Evolutionary conservation across 2,113 vertebrate species (phyloP), one percentile per base, ranked within the genome.

Genomic region (Toxotes jaculatrix): DNA sequence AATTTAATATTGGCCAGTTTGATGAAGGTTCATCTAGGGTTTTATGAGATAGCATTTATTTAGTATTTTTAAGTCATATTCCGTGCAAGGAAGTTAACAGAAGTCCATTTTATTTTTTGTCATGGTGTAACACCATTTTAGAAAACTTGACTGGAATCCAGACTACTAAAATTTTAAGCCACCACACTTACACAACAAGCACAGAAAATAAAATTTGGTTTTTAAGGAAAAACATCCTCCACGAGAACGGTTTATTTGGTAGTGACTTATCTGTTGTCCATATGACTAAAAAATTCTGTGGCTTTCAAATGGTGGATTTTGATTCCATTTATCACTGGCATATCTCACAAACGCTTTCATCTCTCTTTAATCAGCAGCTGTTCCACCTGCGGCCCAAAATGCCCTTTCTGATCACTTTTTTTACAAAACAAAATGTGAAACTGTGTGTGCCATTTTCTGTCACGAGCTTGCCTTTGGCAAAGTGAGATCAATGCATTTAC

Each of bases 401-500:
- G 78, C 66, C 66, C 73, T 85, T 79, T 73, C 60, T 75, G 56
- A 73, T 74, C 43, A 61, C 69, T 79, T 78, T 79, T 79, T 64
- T 70, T 42, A 45, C 72, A 63, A 23, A 63, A 82, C 27, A 73
- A 59, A 73, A 47, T 56, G 69, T 77, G 73, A 87, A 70, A 84
- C 64, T 66, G 65, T 38, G 65, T 38, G 60, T 63, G 71, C 74
- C 51, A 67, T 84, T 88, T 79, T 85, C 80, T 89, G 85, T 67
- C 77, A 79, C 51, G 43, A 78, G 81, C 80, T 66, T 56, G 89
- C 93, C 90, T 51, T 82, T 76, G 88, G 93, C 88, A 45, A 87
- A 82, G 67, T 87, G 89, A 95, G 89, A 93, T 93, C 91, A 92
- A 88, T 89, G 88, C 81, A 79, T 89, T 91, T 89, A 86, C 87